These are phyloP conservation scores for Trichonephila clavipes DNA, from an alignment of 1,140 invertebrate species.

Conservation along the genomic window DNA sequence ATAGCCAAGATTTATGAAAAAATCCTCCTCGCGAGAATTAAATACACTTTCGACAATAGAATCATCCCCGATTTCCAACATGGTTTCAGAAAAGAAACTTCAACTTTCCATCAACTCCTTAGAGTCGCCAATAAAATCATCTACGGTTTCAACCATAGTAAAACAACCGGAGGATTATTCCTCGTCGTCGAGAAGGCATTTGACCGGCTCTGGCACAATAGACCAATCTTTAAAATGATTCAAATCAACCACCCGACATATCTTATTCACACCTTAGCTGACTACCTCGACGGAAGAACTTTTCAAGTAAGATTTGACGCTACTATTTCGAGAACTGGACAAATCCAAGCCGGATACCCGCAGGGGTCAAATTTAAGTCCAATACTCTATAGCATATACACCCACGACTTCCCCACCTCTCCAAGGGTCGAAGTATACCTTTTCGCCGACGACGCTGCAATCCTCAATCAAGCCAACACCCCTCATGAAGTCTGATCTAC, in stretches of 20 bases:
- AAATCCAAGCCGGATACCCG: not conserved
- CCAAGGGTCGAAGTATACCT: not conserved
- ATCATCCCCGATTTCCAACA: not conserved
- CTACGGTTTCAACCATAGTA: not conserved
- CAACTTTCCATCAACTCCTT: too few relatives aligned
- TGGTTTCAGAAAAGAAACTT: not conserved
- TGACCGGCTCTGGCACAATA: not conserved
- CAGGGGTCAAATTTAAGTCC: not conserved
- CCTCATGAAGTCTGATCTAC: too few relatives aligned
- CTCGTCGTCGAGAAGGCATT: not conserved
- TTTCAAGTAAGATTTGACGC: not conserved
- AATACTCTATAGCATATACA: not conserved
- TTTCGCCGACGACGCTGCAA: not conserved
- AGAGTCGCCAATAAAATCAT: not conserved
- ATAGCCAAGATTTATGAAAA: too few relatives aligned
- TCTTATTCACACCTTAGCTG: not conserved
- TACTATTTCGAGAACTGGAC: not conserved
- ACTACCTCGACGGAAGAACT: not conserved
- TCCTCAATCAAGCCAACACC: not conserved
- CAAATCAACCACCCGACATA: too few relatives aligned
- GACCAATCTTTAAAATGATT: not conserved
- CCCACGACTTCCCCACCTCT: not conserved
- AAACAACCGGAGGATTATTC: not conserved
- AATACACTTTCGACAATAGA: not conserved
- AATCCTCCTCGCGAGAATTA: not conserved